Percentiles rank a stretch among this genome's conserved stretches.
Conservation (phyloP, 2,888 invertebrate genomes). For the Eilema griseolum region DNA sequence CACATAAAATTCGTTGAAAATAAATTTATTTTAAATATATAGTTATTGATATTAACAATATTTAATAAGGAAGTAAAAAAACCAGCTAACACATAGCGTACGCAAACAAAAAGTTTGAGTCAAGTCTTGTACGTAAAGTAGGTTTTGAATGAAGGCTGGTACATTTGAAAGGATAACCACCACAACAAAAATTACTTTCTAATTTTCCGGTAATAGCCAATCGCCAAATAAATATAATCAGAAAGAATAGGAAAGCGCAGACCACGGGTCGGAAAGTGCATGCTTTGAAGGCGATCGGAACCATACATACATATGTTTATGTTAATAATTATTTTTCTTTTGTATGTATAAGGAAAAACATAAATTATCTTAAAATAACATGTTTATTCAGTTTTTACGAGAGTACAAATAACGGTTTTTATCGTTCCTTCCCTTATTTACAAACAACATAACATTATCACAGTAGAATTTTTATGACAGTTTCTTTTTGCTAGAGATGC, state of each 20-base stretch:
- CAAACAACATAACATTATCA: slow-evolving; percentile 3
- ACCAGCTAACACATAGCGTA: too few relatives aligned
- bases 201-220: too few relatives aligned
- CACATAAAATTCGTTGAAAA: neutral
- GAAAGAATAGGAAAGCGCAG: neutral
- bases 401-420: neutral
- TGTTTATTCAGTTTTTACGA: slow-evolving; percentile 6
- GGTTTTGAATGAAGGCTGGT: too few relatives aligned
- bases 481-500: neutral
- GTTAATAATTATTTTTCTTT: too few relatives aligned
- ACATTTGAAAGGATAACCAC: too few relatives aligned
- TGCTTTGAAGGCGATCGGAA: neutral
- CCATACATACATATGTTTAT: neutral
- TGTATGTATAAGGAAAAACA: too few relatives aligned
- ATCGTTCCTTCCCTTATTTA: neutral
- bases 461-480: neutral
- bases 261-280: neutral
- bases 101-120: too few relatives aligned
- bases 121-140: too few relatives aligned
- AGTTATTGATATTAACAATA: too few relatives aligned
- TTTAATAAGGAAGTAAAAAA: too few relatives aligned
- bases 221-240: neutral
- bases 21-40: neutral
- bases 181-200: too few relatives aligned
- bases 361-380: neutral